These are phyloP conservation scores for Gallinago solitaria DNA, from an alignment of 2,797 vertebrate genomes.

Conservation along the genomic window DNA sequence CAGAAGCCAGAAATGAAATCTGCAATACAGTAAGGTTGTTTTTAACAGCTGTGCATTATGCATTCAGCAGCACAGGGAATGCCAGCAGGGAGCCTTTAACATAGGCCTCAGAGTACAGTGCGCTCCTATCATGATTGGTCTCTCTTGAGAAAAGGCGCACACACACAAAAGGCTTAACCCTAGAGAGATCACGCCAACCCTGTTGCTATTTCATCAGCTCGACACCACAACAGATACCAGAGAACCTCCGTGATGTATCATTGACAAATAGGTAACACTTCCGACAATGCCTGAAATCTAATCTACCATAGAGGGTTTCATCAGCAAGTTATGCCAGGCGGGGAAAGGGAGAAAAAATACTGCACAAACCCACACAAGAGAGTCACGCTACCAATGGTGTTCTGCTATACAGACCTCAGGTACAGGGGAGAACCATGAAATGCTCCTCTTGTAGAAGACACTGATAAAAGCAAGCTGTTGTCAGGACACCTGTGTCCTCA, in stretches of 20 bases:
- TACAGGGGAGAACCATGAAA: neutral
- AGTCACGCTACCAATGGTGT: neutral
- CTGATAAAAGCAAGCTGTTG: neutral
- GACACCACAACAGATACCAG: neutral
- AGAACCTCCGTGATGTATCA: neutral
- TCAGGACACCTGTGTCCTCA: neutral
- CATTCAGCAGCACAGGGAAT: constrained; percentile 51
- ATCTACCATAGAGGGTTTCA: neutral
- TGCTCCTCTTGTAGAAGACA: neutral
- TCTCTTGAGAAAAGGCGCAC: constrained; percentile 36
- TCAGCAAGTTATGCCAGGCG: neutral
- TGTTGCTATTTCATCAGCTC: constrained; percentile 42
- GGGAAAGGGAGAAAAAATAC: neutral
- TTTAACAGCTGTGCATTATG: constrained; percentile 66
- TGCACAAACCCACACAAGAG: neutral
- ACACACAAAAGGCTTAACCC: constrained; percentile 53
- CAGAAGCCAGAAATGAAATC: constrained; percentile 18
- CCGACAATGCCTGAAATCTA: constrained; percentile 3
- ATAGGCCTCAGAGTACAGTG: constrained; percentile 40
- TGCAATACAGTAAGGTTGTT: constrained; percentile 41
- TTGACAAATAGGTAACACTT: neutral
- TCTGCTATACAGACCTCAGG: neutral
- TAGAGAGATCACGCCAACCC: constrained; percentile 36
- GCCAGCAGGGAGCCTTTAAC: constrained; percentile 62
- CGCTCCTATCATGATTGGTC: constrained; percentile 45